phyloP scores from a whole-genome alignment of 2,797 vertebrate species.

The Lepilemur septentrionalis region DNA sequence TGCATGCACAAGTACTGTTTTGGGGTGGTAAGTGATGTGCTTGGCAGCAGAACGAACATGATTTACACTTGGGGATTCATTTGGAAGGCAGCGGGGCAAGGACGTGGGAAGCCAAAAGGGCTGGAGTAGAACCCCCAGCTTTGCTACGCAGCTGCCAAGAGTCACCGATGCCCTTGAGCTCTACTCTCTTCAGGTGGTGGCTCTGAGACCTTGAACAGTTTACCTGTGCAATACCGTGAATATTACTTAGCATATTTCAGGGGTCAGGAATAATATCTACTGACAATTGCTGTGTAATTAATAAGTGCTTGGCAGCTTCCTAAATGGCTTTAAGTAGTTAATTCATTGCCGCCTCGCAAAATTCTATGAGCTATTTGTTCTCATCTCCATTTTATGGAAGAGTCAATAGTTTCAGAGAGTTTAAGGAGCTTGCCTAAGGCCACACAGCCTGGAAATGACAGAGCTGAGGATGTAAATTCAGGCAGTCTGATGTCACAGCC shows the following conservation, averaged over 20 bases:
- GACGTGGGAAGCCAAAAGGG: neutral
- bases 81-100: neutral
- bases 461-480: neutral
- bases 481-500: neutral
- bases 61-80: neutral
- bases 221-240: neutral
- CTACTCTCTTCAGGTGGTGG: neutral
- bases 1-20: neutral
- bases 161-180: neutral
- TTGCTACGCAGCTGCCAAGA: neutral
- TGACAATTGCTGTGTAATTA: neutral
- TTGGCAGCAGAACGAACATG: neutral
- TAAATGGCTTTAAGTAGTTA: neutral
- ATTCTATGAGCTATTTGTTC: neutral
- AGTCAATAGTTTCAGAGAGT: neutral
- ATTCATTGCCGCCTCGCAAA: neutral
- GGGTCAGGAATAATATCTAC: neutral
- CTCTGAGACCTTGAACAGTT: neutral
- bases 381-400: slow-evolving; percentile 2
- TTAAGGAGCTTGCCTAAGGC: neutral
- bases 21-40: neutral
- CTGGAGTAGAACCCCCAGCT: neutral
- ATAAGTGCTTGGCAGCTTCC: neutral
- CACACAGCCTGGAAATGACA: neutral
- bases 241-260: neutral